Base-by-base conservation (phyloP, 2,888 invertebrate genomes). In the Lingula anatina region DNA sequence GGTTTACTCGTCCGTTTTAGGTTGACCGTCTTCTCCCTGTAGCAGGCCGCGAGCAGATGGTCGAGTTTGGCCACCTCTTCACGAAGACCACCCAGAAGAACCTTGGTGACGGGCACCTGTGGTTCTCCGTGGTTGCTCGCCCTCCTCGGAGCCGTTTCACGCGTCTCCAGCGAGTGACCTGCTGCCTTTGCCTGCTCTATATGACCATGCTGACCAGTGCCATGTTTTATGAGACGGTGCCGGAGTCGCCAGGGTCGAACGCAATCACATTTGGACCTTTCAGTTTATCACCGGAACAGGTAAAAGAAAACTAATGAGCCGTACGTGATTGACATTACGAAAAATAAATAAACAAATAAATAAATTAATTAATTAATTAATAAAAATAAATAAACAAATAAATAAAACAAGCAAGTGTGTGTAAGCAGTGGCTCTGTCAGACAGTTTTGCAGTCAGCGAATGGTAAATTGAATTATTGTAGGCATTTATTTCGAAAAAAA, bases 191-290 rank as follows among this genome's bases (percentile, higher is more conserved):
- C 38, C 66, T 81, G 50, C 69, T 81, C 21, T 79, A 73, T 54
- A 65, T 78, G 12, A 76, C 77, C 37, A 81, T 82, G 81, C 56
- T 81, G 50, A 75, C 78, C n/a, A 80, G 79, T 56, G 81, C 80
- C 40, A 76, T 81, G 77, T 81, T 78, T 70, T 81, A 81, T 60
- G 73, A 63, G n/a, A 60, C 52, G 7, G 60, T 51, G 7, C 57
- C 56, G 36, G 57, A 59, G 3, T 51, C 56, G 12, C 58, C 66
- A 9, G 50, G 59, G 2, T 36, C 53, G 12, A 68, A 68, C 31
- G 68, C 70, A 1, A 60, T 79, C 47, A 66, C 67, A 2, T 58
- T 81, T 46, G 81, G 81, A 5, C 80, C 80, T 5, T 78, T 81
- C 60, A 68, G 73, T 9, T 53, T 81, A 2, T 71, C 75, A 12